These are phyloP conservation scores for Strix aluco DNA, from an alignment of 2,113 vertebrate species.

Conservation along the genomic window DNA sequence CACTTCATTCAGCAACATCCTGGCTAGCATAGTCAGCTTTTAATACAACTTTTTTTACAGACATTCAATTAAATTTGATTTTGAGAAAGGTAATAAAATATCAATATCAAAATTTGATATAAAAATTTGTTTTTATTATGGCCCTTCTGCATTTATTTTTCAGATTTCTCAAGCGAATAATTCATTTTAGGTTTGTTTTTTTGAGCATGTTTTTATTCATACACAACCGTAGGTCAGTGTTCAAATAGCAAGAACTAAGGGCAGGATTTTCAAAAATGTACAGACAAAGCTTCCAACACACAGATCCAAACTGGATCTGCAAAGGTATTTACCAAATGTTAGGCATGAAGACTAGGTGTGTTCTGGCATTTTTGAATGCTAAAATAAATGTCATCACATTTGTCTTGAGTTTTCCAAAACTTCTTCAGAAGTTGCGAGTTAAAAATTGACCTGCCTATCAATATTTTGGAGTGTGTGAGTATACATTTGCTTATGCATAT, in stretches of 20 bases:
- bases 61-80: not conserved
- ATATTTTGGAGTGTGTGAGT: not conserved
- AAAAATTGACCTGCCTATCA: not conserved
- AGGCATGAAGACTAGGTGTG: not conserved
- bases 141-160: not conserved
- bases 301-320: not conserved
- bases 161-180: not conserved
- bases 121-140: not conserved
- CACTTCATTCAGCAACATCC: not conserved
- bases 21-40: not conserved
- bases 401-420: not conserved
- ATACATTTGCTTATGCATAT: not conserved
- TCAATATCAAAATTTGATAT: not conserved
- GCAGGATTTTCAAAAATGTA: not conserved
- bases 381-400: not conserved
- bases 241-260: not conserved
- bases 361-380: not conserved
- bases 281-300: not conserved
- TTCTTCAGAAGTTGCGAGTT: not conserved
- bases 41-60: not conserved
- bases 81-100: not conserved
- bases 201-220: not conserved
- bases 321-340: not conserved
- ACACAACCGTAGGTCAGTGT: not conserved
- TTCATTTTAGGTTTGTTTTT: not conserved